Evolutionary conservation across 2,113 vertebrate species (phyloP).

Genomic region (Litocranius walleri): DNA sequence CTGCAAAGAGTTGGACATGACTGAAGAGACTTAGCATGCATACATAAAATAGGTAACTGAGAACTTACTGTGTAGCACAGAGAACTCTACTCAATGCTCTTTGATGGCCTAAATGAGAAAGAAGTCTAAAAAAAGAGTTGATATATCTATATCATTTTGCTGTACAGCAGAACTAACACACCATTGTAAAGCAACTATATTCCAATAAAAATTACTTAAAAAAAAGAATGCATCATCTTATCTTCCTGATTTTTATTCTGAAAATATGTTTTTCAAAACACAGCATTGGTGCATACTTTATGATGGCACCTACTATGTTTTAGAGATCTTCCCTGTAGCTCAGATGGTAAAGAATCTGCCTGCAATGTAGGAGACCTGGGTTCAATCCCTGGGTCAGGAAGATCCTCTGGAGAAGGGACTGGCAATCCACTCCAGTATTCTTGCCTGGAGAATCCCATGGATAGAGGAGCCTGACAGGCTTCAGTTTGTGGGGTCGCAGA

Average conservation of each 20-base stretch:
- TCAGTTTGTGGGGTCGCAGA: too few relatives aligned
- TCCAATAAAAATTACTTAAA: neutral
- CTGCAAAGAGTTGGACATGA: neutral
- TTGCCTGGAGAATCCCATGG: too few relatives aligned
- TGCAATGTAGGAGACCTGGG: too few relatives aligned
- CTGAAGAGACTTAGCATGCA: neutral
- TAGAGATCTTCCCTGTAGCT: neutral
- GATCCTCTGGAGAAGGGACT: too few relatives aligned
- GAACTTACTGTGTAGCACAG: neutral
- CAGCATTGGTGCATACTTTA: neutral
- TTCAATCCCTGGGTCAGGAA: too few relatives aligned
- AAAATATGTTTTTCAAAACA: slow-evolving; percentile 8
- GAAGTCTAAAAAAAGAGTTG: neutral
- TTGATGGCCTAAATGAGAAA: neutral
- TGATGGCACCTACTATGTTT: neutral
- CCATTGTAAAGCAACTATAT: neutral
- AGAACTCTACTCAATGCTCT: neutral
- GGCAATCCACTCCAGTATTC: too few relatives aligned
- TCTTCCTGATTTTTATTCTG: neutral
- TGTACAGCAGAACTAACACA: neutral
- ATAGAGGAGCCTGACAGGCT: too few relatives aligned
- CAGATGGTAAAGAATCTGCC: too few relatives aligned
- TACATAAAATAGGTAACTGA: neutral
- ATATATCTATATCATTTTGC: neutral
- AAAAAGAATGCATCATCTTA: neutral